Conservation (phyloP, 2,797 vertebrate species). For the Dallia pectoralis region DNA sequence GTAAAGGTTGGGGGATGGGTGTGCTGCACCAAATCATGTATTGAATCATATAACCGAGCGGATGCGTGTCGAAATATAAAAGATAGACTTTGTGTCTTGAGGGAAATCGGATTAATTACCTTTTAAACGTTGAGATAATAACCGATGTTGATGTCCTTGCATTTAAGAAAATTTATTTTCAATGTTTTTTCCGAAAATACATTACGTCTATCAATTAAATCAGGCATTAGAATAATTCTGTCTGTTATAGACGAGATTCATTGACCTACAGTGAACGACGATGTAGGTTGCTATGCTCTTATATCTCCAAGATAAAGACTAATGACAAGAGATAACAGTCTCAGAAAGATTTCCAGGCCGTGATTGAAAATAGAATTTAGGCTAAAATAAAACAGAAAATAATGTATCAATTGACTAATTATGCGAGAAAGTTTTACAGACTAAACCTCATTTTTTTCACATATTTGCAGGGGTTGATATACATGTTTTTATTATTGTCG, state of each 20-base stretch:
- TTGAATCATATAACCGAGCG: constrained; percentile 27
- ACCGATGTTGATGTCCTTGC: background rate
- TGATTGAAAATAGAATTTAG: background rate
- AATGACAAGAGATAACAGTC: background rate
- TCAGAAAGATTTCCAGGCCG: background rate
- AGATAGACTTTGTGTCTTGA: constrained; percentile 29
- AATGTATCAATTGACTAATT: background rate
- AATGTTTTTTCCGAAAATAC: background rate
- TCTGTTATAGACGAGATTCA: constrained; percentile 13
- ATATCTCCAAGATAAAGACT: background rate
- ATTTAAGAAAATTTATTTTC: constrained; percentile 4
- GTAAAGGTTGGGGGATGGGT: background rate
- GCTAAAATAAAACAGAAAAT: background rate
- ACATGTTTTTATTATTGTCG: too few species aligned
- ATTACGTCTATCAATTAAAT: constrained; percentile 1
- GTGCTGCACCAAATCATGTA: constrained; percentile 20
- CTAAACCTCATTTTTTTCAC: background rate
- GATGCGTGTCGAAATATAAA: constrained; percentile 44
- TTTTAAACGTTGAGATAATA: constrained; percentile 37
- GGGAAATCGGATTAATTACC: constrained; percentile 55
- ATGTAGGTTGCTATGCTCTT: background rate
- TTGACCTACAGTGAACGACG: background rate
- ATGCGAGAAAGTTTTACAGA: background rate
- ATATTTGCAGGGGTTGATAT: too few species aligned
- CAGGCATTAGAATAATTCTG: constrained; percentile 15